These are phyloP conservation scores for Psittacus erithacus DNA, from an alignment of 2,113 vertebrate genomes.

Conservation along the genomic window DNA sequence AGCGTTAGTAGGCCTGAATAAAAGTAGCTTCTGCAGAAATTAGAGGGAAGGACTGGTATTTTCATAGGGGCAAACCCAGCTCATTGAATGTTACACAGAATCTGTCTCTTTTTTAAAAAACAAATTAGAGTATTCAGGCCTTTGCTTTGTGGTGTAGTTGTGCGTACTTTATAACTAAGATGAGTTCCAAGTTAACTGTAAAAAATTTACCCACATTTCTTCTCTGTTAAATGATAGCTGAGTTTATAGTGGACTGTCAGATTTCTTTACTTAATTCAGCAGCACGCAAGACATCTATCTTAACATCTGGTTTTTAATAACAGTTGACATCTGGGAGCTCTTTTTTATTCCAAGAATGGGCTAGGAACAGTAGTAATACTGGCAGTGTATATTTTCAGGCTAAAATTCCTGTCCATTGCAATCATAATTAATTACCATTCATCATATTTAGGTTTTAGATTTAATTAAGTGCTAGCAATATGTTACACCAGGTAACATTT, in stretches of 20 bases:
- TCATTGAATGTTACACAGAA: not conserved
- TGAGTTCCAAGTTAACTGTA: constrained; percentile 51
- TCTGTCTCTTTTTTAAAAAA: not conserved
- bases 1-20: not conserved
- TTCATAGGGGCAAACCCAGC: not conserved
- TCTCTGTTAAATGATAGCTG: constrained; percentile 78
- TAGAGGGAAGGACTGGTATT: not conserved
- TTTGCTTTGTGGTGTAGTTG: constrained; percentile 31
- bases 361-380: constrained; percentile 74
- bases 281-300: constrained; percentile 74
- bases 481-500: constrained; percentile 16
- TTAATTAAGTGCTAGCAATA: constrained; percentile 69
- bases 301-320: constrained; percentile 85
- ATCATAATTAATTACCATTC: constrained; percentile 78
- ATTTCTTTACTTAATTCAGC: constrained; percentile 83
- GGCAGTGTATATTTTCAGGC: constrained; percentile 74
- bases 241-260: constrained; percentile 85
- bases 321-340: constrained; percentile 78
- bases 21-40: not conserved
- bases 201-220: constrained; percentile 75
- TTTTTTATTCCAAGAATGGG: constrained; percentile 69
- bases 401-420: constrained; percentile 77
- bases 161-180: constrained; percentile 13
- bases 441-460: constrained; percentile 61
- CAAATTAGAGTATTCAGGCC: not conserved